phyloP scores from a whole-genome alignment of 2,113 vertebrate genomes.

The Leptodactylus fuscus region DNA sequence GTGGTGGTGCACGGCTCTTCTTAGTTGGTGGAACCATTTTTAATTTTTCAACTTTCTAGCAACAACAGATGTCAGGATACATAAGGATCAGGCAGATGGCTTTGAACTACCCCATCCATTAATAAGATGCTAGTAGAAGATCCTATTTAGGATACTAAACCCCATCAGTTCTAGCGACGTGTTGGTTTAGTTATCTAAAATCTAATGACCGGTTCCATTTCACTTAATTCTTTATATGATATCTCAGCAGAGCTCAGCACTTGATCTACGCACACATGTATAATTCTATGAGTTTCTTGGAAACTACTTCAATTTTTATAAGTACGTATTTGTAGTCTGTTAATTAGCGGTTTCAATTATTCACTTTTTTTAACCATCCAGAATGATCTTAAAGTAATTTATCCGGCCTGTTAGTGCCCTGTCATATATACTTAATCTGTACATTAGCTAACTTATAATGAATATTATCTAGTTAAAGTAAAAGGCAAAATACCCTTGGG shows the following conservation, averaged over 20 bases:
- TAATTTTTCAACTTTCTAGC: too few relatives aligned
- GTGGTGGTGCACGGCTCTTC: too few relatives aligned
- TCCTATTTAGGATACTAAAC: too few relatives aligned
- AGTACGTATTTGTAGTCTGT: background rate
- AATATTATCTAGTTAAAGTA: slow-evolving; percentile 38
- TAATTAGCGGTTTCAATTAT: slow-evolving; percentile 35
- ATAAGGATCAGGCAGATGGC: too few relatives aligned
- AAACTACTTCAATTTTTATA: slow-evolving; percentile 1
- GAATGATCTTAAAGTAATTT: slow-evolving; percentile 18
- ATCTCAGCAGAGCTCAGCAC: background rate
- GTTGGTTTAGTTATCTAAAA: too few relatives aligned
- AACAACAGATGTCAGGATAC: too few relatives aligned
- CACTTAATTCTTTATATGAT: too few relatives aligned
- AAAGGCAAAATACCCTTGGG: slow-evolving; percentile 38
- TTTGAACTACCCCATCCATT: too few relatives aligned
- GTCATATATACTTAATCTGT: slow-evolving; percentile 30
- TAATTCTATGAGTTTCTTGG: background rate
- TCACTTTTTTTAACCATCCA: slow-evolving; percentile 9
- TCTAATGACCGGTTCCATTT: too few relatives aligned
- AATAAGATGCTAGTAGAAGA: too few relatives aligned
- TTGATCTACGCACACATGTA: background rate
- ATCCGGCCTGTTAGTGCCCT: background rate
- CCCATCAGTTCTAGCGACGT: too few relatives aligned
- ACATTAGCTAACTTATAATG: slow-evolving; percentile 38
- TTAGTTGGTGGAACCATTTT: too few relatives aligned